These are phyloP conservation scores for Drosophila ercepeae DNA, from an alignment of 1,140 invertebrate species.

Conservation along the genomic window DNA sequence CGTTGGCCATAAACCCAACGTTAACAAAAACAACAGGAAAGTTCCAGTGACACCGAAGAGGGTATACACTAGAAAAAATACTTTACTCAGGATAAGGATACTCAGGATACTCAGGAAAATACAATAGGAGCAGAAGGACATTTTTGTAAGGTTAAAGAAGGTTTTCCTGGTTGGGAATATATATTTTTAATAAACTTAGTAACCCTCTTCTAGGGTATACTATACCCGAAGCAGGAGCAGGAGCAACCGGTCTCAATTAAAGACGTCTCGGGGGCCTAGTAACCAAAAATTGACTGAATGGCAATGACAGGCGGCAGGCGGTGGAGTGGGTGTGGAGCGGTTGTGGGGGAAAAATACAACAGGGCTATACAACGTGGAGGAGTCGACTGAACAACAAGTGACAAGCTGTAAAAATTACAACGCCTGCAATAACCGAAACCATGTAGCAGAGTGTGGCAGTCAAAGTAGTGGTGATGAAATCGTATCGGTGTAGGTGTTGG, in stretches of 20 bases:
- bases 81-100: no score
- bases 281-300: conserved; percentile 76
- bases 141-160: no score
- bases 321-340: background rate
- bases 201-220: background rate
- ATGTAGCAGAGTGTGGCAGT: conserved; percentile 64
- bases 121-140: no score
- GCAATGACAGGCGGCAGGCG: conserved; percentile 21
- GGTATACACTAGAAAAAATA: no score
- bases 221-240: background rate
- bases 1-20: conserved; percentile 58
- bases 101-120: no score
- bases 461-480: conserved; percentile 27
- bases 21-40: conserved; percentile 17
- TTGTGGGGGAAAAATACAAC: background rate
- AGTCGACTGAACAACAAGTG: conserved; percentile 60
- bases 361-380: background rate
- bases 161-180: background rate
- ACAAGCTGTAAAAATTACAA: conserved; percentile 77
- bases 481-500: conserved; percentile 38
- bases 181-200: background rate
- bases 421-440: conserved; percentile 63
- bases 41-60: background rate
- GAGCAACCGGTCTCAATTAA: conserved; percentile 71
- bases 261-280: conserved; percentile 76